Evolutionary conservation across 1,140 invertebrate species (phyloP).

Genomic region (Megalonaias nervosa): DNA sequence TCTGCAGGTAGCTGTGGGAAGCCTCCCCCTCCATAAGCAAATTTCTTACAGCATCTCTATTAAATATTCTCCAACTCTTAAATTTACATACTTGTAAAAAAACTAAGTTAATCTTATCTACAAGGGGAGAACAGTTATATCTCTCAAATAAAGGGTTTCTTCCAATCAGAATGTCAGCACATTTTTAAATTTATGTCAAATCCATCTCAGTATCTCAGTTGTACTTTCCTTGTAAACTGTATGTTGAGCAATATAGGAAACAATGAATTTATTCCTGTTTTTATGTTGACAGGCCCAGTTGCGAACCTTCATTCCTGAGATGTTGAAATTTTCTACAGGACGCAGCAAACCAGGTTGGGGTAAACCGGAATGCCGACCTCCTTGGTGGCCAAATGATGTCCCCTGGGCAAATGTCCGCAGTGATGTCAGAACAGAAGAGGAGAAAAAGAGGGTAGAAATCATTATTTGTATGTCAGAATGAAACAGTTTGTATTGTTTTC

Average conservation of each 20-base stretch:
- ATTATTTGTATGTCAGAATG: not conserved
- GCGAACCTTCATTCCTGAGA: slow-evolving; percentile 96
- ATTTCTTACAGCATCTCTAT: too few species aligned
- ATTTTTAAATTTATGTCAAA: too few species aligned
- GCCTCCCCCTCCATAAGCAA: too few species aligned
- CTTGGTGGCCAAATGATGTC: slow-evolving; percentile 98
- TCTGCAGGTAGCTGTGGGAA: too few species aligned
- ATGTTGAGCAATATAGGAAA: not conserved
- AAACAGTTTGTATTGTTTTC: not conserved
- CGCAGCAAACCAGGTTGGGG: slow-evolving; percentile 98
- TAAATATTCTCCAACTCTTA: too few species aligned
- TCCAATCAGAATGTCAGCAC: too few species aligned
- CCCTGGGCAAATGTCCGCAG: slow-evolving; percentile 98
- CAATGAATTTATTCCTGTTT: slow-evolving; percentile 1
- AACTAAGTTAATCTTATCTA: too few species aligned
- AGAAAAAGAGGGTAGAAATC: slow-evolving; percentile 92
- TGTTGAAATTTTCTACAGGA: slow-evolving; percentile 98
- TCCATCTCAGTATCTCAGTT: too few species aligned
- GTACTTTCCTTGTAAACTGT: too few species aligned
- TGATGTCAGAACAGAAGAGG: slow-evolving; percentile 95
- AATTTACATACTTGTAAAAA: too few species aligned
- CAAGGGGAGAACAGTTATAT: too few species aligned
- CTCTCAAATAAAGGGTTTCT: too few species aligned
- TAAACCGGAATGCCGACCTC: slow-evolving; percentile 92
- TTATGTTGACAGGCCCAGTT: slow-evolving; percentile 81